Base-by-base conservation (phyloP, 2,888 invertebrate genomes). In the Notodonta ziczac region DNA sequence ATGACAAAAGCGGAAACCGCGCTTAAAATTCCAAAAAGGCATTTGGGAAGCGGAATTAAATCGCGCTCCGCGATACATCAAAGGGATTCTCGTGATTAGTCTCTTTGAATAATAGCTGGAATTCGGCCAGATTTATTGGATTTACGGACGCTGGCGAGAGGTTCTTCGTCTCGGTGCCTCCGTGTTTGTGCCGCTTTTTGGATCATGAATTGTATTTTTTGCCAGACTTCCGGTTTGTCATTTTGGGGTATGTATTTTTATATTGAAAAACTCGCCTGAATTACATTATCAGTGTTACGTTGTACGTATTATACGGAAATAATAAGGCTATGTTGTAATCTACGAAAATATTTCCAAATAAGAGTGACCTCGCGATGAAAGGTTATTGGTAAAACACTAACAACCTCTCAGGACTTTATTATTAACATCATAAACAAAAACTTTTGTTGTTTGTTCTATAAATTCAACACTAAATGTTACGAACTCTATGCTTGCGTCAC, bases 31-130 rank as follows among this genome's bases (percentile, higher is more conserved):
- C 62, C 63, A 46, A 32, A 59, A 62, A 65, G 63, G 63, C 61
- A 63, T 69, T 70, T 64, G 59, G 57, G 57, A 60, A 62, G 55
- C 50, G 59, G 62, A 76, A 73, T 74, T 73, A 73, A 69, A 76
- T 65, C 56, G 61, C 62, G 10, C 58, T 24, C 54, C 24, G 65
- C 61, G 57, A 76, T 68, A 69, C 59, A 66, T 75, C 75, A 75
- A 76, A 72, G 72, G 68, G 77, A 72, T 74, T 63, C 58, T 62
- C 56, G 61, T 66, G 66, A 73, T 76, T 70, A 69, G 65, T 69
- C 66, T 59, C 60, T 67, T 66, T 74, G 66, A 76, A 60, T 66
- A 66, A 74, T 76, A 59, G 72, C 57, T 52, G 14, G 42, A 61
- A 69, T 51, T 67, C 54, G 50, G 51, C 56, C 35, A 51, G 62